Conservation (phyloP, 2,797 vertebrate species). For the Petrocephalus sullivani region DNA sequence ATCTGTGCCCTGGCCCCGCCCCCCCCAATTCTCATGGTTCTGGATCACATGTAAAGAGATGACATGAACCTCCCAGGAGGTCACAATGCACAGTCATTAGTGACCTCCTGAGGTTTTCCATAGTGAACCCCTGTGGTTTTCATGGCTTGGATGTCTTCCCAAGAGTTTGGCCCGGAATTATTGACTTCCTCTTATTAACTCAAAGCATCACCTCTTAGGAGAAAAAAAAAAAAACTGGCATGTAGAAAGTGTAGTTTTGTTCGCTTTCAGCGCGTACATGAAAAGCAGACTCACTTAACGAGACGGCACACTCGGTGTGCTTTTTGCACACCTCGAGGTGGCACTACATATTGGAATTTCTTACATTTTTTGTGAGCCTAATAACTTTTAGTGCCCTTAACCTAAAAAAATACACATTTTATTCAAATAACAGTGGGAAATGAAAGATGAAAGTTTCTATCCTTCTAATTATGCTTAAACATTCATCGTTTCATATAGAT, state of each 20-base stretch:
- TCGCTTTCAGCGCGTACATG: constrained; percentile 1
- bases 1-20: background rate
- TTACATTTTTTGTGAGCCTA: constrained; percentile 4
- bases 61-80: constrained; percentile 20
- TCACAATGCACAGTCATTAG: constrained; percentile 23
- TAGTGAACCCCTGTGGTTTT: constrained; percentile 29
- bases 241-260: constrained; percentile 13
- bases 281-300: constrained; percentile 5
- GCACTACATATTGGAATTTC: background rate
- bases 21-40: background rate
- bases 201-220: constrained; percentile 22
- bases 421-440: background rate
- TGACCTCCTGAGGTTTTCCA: constrained; percentile 25
- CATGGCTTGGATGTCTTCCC: constrained; percentile 25
- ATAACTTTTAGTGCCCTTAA: background rate
- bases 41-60: constrained; percentile 21
- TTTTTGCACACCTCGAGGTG: constrained; percentile 4
- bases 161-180: constrained; percentile 25
- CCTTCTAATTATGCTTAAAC: background rate
- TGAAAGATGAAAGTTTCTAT: background rate
- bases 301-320: background rate
- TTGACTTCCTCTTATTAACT: constrained; percentile 21
- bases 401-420: background rate
- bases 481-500: background rate
- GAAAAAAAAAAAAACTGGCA: constrained; percentile 13